Percentiles rank a stretch among this genome's conserved stretches.
Evolutionary conservation across 2,113 vertebrate genomes (phyloP).

Genomic region (Candoia aspera): DNA sequence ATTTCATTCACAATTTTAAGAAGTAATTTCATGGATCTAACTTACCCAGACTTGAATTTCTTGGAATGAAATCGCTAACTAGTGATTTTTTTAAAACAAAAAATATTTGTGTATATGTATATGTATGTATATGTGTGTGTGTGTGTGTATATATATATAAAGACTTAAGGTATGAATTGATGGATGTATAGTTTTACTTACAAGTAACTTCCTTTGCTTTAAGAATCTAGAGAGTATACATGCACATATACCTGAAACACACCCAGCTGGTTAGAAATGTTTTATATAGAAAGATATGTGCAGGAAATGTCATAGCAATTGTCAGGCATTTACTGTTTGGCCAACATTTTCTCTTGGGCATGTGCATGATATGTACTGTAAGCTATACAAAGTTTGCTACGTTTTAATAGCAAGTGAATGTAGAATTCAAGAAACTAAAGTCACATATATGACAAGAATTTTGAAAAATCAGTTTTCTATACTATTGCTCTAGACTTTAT

Average conservation of each 20-base stretch:
- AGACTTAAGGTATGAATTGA: neutral
- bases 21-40: neutral
- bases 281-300: neutral
- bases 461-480: neutral
- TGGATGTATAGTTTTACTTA: neutral
- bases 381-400: neutral
- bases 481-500: neutral
- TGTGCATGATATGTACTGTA: neutral
- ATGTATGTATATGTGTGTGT: neutral
- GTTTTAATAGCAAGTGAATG: neutral
- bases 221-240: neutral
- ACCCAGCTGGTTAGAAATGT: neutral
- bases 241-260: neutral
- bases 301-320: neutral
- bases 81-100: neutral
- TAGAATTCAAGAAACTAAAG: neutral
- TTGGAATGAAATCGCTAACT: neutral
- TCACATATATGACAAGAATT: neutral
- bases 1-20: neutral
- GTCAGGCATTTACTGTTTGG: neutral
- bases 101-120: neutral
- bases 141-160: neutral
- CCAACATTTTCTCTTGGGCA: neutral
- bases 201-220: neutral
- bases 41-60: neutral